phyloP scores from a whole-genome alignment of 1,140 invertebrate species.

The Drosophila aff. region DNA sequence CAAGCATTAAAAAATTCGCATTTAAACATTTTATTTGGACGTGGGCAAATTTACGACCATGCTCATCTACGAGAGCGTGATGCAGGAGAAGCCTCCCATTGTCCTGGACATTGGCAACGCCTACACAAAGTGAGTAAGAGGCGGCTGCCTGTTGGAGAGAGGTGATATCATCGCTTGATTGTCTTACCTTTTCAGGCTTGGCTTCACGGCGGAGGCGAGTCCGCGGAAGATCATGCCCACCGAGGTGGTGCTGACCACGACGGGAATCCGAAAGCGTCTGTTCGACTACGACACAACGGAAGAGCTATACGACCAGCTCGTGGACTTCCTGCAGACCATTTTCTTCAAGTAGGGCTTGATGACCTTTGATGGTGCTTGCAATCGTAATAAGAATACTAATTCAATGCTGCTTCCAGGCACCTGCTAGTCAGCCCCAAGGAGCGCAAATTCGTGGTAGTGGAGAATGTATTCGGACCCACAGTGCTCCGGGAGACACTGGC shows the following conservation, averaged over 20 bases:
- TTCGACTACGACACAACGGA: conserved; percentile 90
- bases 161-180: conserved; percentile 69
- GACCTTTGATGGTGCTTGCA: conserved; percentile 29
- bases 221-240: conserved; percentile 95
- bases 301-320: conserved; percentile 93
- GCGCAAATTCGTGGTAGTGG: conserved; percentile 94
- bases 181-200: conserved; percentile 88
- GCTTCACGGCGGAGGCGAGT: conserved; percentile 94
- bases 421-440: conserved; percentile 97
- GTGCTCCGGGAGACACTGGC: conserved; percentile 94
- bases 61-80: conserved; percentile 91
- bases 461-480: conserved; percentile 94
- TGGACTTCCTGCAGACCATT: conserved; percentile 94
- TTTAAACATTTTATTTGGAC: background rate
- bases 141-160: background rate
- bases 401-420: conserved; percentile 87
- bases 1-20: background rate
- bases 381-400: conserved; percentile 7
- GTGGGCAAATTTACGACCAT: conserved; percentile 74
- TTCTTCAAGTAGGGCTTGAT: conserved; percentile 91
- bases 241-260: conserved; percentile 89
- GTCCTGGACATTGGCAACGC: conserved; percentile 96
- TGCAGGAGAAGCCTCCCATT: conserved; percentile 94
- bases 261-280: conserved; percentile 88
- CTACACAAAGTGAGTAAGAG: conserved; percentile 94